Evolutionary conservation across 2,888 invertebrate species (phyloP).

Genomic region (Acanthosoma haemorrhoidale): DNA sequence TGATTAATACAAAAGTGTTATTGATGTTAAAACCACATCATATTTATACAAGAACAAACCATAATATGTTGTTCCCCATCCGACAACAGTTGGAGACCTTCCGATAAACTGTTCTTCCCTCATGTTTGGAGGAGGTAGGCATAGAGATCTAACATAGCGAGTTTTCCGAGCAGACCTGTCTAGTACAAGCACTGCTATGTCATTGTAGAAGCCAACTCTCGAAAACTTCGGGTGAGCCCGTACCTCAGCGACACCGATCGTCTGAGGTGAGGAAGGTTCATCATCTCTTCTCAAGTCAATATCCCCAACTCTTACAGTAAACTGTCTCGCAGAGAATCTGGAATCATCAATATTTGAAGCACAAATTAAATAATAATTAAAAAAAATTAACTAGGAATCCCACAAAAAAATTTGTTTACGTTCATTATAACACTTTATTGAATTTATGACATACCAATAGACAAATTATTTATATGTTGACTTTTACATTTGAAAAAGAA

Average conservation of each 20-base stretch:
- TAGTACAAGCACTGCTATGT: slow-evolving; percentile 79
- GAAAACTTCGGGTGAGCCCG: slow-evolving; percentile 80
- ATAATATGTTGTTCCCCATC: slow-evolving; percentile 88
- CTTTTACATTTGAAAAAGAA: no score
- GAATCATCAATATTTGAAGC: slow-evolving; percentile 13
- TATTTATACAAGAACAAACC: slow-evolving; percentile 51
- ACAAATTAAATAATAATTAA: no score
- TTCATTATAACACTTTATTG: no score
- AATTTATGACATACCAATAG: no score
- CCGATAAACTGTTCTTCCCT: slow-evolving; percentile 63
- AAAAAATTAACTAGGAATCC: no score
- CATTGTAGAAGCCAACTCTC: slow-evolving; percentile 88
- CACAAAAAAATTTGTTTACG: no score
- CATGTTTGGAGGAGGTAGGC: slow-evolving; percentile 58
- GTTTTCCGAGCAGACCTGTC: slow-evolving; percentile 69
- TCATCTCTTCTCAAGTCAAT: slow-evolving; percentile 78
- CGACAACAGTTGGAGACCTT: slow-evolving; percentile 77
- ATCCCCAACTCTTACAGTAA: slow-evolving; percentile 83
- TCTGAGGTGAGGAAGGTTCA: slow-evolving; percentile 77
- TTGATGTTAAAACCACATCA: no score
- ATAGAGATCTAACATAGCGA: slow-evolving; percentile 81
- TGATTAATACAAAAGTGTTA: no score
- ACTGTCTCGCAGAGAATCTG: slow-evolving; percentile 82
- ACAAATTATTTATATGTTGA: no score
- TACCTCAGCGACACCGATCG: slow-evolving; percentile 70